Evolutionary conservation across 2,113 vertebrate species (phyloP), one percentile per base, ranked within the genome.

Genomic region (Periophthalmus modestus): DNA sequence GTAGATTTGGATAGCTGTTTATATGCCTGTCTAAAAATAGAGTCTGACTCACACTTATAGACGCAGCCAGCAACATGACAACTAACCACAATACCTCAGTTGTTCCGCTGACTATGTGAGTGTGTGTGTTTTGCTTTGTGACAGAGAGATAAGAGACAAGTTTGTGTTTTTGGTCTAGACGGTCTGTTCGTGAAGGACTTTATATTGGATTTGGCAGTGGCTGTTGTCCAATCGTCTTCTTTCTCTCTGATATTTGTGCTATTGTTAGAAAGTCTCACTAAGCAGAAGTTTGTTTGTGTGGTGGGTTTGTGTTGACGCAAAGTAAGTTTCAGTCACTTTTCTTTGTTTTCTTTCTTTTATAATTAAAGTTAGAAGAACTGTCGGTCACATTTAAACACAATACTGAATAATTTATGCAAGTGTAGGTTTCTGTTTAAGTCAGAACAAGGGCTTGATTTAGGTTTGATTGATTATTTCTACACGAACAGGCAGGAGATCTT

Each of bases 11-110:
- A 63, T 57, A 66, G 36, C 83, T 88, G 87, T 88, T 89, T 89
- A 87, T 90, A 82, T 63, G 75, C 79, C 7, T 0, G 2, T 72
- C 90, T 92, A 91, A 90, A 90, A 91, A 91, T 92, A 92, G 89
- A 80, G 4, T 71, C 78, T 91, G 90, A 91, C 90, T 90, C 88
- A 87, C 79, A 77, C 81, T 83, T 66, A 75, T 69, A 78, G 80
- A 87, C 79, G 39, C 80, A 82, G 79, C 77, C 85, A 81, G 85
- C 81, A 87, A 81, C 77, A 59, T 78, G 79, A 82, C 73, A 73
- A 78, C 87, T 90, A 87, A 81, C 90, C 89, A 91, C 88, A 91
- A 91, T 90, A 83, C 88, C 84, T 86, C 84, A 86, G 80, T 88
- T 87, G 85, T 89, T 82, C 82, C 47, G 47, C 71, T 74, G 73